Base-by-base conservation (phyloP, 2,113 vertebrate genomes). In the Pedetes capensis region DNA sequence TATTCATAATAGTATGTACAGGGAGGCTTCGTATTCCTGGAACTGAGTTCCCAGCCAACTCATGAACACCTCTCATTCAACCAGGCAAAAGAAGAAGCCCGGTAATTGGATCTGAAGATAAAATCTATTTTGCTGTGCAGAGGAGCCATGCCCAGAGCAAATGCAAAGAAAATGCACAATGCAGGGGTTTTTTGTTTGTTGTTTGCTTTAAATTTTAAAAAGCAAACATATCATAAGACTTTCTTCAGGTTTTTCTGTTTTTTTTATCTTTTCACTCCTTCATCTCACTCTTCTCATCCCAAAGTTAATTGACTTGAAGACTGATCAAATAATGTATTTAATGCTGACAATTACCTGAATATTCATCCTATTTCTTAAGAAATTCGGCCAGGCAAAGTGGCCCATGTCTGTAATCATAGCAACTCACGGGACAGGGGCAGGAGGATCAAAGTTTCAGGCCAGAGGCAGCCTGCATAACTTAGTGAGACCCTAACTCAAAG, bases 321-420 rank as follows among this genome's bases (percentile, higher is more conserved):
- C 22, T 86, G 63, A 88, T 74, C 57, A 82, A 91, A 72, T 29
- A 83, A 42, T 1, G 64, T 44, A 29, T 75, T 69, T 32, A n/a
- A 64, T 64, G 11, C 27, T 71, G 72, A 79, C n/a, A 47, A 34
- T 39, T 47, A 27, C 49, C 39, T 91, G 66, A 90, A 63, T 94
- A 71, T 29, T 55, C n/a, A 66, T 91, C 72, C 49, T 71, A 25
- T 86, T 91, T 82, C 59, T 74, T 90, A 87, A 79, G n/a, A n/a
- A n/a, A n/a, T n/a, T n/a, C n/a, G n/a, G n/a, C n/a, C n/a, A n/a
- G n/a, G n/a, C n/a, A n/a, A n/a, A n/a, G n/a, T n/a, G n/a, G n/a
- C n/a, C n/a, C n/a, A n/a, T n/a, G n/a, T n/a, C n/a, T n/a, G n/a
- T n/a, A n/a, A n/a, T n/a, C n/a, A n/a, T n/a, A n/a, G n/a, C n/a